Evolutionary conservation across 2,113 vertebrate species (phyloP), one percentile per base, ranked within the genome.

Genomic region (Dromas ardeola): DNA sequence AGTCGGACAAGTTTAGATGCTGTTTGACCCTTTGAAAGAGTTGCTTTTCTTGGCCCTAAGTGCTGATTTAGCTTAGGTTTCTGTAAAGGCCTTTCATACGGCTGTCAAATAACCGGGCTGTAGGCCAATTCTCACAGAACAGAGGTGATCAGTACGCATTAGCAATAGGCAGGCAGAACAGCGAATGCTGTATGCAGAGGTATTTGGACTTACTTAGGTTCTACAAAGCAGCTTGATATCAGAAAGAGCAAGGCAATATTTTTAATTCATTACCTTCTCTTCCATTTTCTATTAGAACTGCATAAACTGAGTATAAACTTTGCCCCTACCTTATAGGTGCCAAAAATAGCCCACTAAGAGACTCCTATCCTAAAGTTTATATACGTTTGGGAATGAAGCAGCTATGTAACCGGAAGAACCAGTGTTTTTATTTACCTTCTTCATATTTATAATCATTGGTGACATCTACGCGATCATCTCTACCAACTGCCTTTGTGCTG

Each of bases 401-500:
- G 20, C 38, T 78, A 11, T 20, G 20, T 42, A 72, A 79, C 15
- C 17, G 61, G 65, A 77, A 82, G 11, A 86, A 73, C 6, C 23
- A 61, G 25, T 30, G 23, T 7, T 43, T 91, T 74, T 63, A 36
- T 89, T 70, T 98, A 99, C 98, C 98, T 98, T 99, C 98, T 42
- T 82, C 67, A 27, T 97, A 97, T 83, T 99, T 99, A 72, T 99
- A 99, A 21, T 98, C 93, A 5, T 62, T 89, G 2, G 98, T 99
- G 95, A 99, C 58, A 10, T 99, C 98, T 50, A 97, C 47, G 20
- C 98, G 98, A 21, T 81, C 84, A 47, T 98, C 84, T 92, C 93
- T 98, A 36, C 98, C 98, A n/a, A 99, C 97, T 0, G 98, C 98
- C 81, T 99, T 99, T 49, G 98, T 99, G 90, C 98, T 99, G 92